A percentile compares a stretch with the other conserved stretches of the same genome.
Conservation (phyloP, 2,113 vertebrate genomes). For the Cheilinus undulatus region DNA sequence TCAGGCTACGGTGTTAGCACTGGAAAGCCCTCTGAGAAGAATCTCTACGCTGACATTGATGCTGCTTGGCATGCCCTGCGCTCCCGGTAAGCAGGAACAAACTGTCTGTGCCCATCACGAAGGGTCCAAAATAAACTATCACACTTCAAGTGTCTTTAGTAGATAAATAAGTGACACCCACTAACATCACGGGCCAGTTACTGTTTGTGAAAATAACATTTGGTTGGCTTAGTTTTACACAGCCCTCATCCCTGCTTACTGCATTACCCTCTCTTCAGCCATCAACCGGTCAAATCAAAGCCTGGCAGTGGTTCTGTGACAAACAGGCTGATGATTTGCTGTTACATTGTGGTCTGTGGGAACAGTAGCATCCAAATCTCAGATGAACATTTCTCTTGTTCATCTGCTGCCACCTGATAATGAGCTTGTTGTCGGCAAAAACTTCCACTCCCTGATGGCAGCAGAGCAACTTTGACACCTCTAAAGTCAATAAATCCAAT, state of each 20-base stretch:
- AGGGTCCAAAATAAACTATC: conserved; percentile 3
- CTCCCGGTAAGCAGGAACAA: conserved; percentile 85
- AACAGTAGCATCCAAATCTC: conserved; percentile 7
- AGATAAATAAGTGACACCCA: conserved; percentile 1
- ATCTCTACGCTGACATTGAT: conserved; percentile 96
- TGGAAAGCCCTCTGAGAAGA: conserved; percentile 95
- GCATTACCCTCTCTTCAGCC: conserved; percentile 2
- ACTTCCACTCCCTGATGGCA: background rate
- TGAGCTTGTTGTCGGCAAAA: conserved; percentile 22
- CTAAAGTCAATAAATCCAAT: background rate
- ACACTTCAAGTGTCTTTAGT: conserved; percentile 10
- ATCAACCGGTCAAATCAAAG: conserved; percentile 31
- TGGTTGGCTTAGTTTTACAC: conserved; percentile 10
- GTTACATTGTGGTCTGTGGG: conserved; percentile 20
- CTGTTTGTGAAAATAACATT: conserved; percentile 28
- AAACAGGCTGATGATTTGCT: conserved; percentile 17
- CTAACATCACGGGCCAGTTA: conserved; percentile 17
- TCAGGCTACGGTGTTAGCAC: conserved; percentile 96
- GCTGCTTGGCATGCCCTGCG: conserved; percentile 97
- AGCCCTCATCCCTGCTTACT: conserved; percentile 19
- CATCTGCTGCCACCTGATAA: conserved; percentile 22
- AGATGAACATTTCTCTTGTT: conserved; percentile 2
- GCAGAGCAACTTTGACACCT: background rate
- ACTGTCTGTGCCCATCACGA: background rate
- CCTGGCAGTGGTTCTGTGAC: conserved; percentile 35